Conservation (phyloP, 2,888 invertebrate genomes). For the Rotaria socialis region DNA sequence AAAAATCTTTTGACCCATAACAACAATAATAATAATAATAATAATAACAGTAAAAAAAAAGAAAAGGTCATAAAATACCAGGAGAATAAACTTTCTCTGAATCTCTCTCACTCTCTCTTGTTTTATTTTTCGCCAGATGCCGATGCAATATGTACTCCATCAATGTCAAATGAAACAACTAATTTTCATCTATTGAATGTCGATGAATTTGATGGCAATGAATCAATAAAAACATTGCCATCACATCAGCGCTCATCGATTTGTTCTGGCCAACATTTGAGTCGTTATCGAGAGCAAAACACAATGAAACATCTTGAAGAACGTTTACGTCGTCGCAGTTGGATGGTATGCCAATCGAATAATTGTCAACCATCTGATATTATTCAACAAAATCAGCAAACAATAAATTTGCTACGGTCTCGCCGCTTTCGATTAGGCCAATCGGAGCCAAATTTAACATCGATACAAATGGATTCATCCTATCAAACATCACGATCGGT, state of each 20-base stretch:
- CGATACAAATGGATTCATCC: neutral
- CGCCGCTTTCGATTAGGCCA: neutral
- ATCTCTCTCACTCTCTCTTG: too few species aligned
- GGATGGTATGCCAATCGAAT: neutral
- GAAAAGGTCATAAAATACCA: too few species aligned
- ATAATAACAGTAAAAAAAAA: too few species aligned
- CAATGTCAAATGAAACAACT: neutral
- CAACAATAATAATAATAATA: too few species aligned
- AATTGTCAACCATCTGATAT: neutral
- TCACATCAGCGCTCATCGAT: neutral
- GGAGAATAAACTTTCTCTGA: too few species aligned
- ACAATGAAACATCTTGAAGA: neutral
- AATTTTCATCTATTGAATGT: neutral
- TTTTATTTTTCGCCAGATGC: neutral
- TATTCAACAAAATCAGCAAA: neutral
- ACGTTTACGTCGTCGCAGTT: neutral
- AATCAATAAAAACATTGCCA: neutral
- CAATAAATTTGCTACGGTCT: neutral
- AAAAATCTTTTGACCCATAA: too few species aligned
- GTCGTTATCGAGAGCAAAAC: neutral
- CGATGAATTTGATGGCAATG: neutral
- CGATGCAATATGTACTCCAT: neutral
- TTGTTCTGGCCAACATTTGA: neutral
- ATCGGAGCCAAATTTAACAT: constrained; percentile 6
- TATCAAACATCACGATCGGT: neutral